phyloP scores from a whole-genome alignment of 1,140 invertebrate species.

The Copidosoma floridanum region DNA sequence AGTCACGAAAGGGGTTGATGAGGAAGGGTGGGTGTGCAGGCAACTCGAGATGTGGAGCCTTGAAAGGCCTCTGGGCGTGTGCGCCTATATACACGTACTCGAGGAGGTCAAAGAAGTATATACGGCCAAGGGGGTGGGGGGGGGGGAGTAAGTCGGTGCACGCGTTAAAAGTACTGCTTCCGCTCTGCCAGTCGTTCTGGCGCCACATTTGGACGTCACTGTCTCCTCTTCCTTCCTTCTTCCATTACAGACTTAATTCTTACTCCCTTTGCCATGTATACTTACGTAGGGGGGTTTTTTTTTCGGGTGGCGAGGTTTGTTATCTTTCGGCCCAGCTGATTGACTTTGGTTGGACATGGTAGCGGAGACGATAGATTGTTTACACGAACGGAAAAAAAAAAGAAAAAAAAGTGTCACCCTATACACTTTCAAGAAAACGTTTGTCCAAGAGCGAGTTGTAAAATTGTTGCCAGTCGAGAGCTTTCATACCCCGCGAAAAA shows the following conservation, averaged over 20 bases:
- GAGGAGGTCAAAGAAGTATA: slow-evolving; percentile 12
- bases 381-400: too few relatives aligned
- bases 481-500: slow-evolving; percentile 8
- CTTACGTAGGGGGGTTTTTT: too few relatives aligned
- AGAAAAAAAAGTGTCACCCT: too few relatives aligned
- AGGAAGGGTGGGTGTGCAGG: slow-evolving; percentile 25
- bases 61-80: slow-evolving; percentile 18
- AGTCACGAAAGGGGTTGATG: not conserved
- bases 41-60: slow-evolving; percentile 44
- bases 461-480: too few relatives aligned
- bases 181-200: slow-evolving; percentile 24
- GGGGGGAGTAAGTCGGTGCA: not conserved
- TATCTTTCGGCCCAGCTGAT: not conserved
- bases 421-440: too few relatives aligned
- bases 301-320: too few relatives aligned
- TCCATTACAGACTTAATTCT: not conserved
- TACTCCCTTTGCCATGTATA: too few relatives aligned
- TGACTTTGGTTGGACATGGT: not conserved
- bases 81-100: slow-evolving; percentile 12
- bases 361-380: not conserved
- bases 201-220: not conserved
- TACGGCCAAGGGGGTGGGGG: not conserved
- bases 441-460: too few relatives aligned
- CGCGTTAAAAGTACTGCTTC: slow-evolving; percentile 48
- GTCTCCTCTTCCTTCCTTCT: not conserved